Conservation (phyloP, 2,888 invertebrate genomes). For the Erpobdella octoculata region DNA sequence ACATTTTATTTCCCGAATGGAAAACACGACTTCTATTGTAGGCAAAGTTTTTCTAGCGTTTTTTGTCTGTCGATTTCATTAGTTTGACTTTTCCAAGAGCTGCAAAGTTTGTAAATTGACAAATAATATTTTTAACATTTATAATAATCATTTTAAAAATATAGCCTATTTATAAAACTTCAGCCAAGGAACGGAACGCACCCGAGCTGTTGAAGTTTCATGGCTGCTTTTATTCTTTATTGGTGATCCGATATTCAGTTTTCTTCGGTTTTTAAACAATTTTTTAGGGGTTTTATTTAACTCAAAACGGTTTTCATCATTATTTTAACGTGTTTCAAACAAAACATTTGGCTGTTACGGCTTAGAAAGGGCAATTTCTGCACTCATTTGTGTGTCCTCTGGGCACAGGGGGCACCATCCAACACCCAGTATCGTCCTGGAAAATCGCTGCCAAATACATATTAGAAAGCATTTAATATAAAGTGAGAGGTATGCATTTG, state of each 20-base stretch:
- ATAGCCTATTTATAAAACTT: background rate
- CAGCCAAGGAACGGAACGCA: background rate
- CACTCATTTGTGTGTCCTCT: background rate
- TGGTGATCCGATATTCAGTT: background rate
- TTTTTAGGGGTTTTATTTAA: background rate
- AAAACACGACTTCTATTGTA: too few relatives aligned
- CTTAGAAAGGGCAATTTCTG: background rate
- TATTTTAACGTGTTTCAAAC: background rate
- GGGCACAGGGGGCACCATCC: too few relatives aligned
- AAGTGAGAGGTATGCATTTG: background rate
- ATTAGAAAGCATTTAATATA: background rate
- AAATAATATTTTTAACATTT: too few relatives aligned
- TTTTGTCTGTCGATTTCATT: too few relatives aligned
- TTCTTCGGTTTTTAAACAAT: background rate
- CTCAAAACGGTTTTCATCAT: background rate
- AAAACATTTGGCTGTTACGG: background rate
- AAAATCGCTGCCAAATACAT: too few relatives aligned
- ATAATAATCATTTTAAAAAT: background rate
- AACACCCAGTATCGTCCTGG: too few relatives aligned
- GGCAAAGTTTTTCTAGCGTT: too few relatives aligned
- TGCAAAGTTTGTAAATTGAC: too few relatives aligned
- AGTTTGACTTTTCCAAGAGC: too few relatives aligned
- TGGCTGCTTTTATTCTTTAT: conserved; percentile 4
- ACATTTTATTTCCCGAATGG: too few relatives aligned
- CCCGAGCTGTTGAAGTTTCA: background rate